Conservation (phyloP, 2,797 vertebrate genomes). For the Phoxinus dragarum region DNA sequence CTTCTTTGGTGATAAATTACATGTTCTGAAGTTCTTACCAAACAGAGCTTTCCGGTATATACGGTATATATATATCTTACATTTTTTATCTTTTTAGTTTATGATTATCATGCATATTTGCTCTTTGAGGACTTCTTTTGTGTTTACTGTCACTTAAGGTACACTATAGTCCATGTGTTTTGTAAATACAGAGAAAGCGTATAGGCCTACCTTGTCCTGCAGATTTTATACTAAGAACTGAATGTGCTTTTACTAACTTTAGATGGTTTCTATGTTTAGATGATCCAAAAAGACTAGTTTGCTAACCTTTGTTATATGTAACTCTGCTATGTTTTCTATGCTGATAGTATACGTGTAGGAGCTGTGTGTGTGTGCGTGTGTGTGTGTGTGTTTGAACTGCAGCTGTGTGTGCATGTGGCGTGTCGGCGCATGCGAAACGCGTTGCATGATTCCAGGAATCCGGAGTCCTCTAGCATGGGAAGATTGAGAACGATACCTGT, state of each 20-base stretch:
- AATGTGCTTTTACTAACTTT: constrained; percentile 84
- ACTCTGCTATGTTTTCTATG: constrained; percentile 70
- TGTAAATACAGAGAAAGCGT: constrained; percentile 74
- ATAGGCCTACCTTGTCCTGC: constrained; percentile 71
- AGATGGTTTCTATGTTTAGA: constrained; percentile 73
- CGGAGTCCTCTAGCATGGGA: constrained; percentile 64
- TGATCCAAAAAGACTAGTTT: constrained; percentile 64
- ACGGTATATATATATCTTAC: constrained; percentile 28
- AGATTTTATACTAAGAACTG: constrained; percentile 85
- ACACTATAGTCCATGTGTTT: constrained; percentile 65
- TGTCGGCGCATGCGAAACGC: constrained; percentile 75
- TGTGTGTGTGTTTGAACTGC: constrained; percentile 39
- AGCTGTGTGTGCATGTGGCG: constrained; percentile 76
- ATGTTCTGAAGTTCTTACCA: constrained; percentile 65
- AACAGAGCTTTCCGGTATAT: constrained; percentile 48
- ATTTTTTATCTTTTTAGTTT: constrained; percentile 41
- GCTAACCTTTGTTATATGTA: constrained; percentile 73
- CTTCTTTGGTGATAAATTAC: constrained; percentile 76
- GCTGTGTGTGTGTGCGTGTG: constrained; percentile 60
- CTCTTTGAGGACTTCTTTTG: constrained; percentile 58
- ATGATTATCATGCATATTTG: constrained; percentile 40
- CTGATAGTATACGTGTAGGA: constrained; percentile 67
- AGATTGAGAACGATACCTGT: constrained; percentile 55
- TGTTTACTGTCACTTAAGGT: constrained; percentile 63
- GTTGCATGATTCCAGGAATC: constrained; percentile 69